Evolutionary conservation across 2,113 vertebrate species (phyloP), one percentile per base, ranked within the genome.

Genomic region (Podarcis cretensis): DNA sequence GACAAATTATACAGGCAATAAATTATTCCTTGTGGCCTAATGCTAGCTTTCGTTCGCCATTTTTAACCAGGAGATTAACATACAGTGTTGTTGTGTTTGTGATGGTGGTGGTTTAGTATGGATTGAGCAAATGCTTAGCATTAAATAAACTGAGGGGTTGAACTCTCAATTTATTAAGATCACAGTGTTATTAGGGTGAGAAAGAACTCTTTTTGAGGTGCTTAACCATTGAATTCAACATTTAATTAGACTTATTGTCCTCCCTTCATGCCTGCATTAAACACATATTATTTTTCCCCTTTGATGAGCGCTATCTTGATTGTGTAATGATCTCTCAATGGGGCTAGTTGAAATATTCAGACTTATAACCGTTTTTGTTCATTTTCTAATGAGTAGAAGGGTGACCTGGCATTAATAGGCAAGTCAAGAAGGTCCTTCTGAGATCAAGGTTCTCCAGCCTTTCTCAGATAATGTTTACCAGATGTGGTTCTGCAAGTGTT

Each of bases 391-490:
- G 78, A 92, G 92, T 1, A 40, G 89, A 93, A 94, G 91, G 89
- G 40, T 63, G 4, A 20, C 5, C 59, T 63, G 59, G 59, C 18
- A 63, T 63, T 63, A 20, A 63, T 63, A 63, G 18, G 59, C 59
- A 63, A 63, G 18, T 63, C 59, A 63, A 63, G 59, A 63, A 63
- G 13, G 16, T 63, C 18, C 59, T 63, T 85, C 68, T 88, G 54
- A 83, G 91, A 90, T 90, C 88, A 90, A 95, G 94, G 89, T 86
- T 81, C 1, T 0, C 69, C 80, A 89, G 74, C 78, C 88, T 66
- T 86, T 81, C 68, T 86, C 88, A 91, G 84, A 90, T 86, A 85
- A 92, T 87, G 88, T 87, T 93, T 87, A 43, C 90, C 92, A 94
- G 89, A 89, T 85, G 86, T 6, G 0, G 76, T 69, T 71, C 90